Conservation (phyloP, 2,888 invertebrate genomes). For the Acleris literana region DNA sequence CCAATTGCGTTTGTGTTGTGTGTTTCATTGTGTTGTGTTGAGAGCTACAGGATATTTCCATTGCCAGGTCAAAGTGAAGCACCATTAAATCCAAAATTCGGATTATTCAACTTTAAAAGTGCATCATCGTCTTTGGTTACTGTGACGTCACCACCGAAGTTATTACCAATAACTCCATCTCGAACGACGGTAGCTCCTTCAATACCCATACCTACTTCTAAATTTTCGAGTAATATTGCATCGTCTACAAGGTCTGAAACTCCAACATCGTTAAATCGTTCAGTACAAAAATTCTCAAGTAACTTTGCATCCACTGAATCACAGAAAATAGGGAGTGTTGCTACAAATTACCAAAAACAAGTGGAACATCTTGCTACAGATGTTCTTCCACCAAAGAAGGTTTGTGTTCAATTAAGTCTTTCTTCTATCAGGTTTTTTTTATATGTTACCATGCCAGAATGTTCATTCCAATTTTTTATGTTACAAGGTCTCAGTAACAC, state of each 20-base stretch:
- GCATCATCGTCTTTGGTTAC: not conserved
- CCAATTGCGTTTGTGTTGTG: slow-evolving; percentile 29
- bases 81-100: slow-evolving; percentile 29
- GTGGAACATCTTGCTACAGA: not conserved
- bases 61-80: slow-evolving; percentile 43
- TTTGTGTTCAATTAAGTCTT: not conserved
- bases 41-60: slow-evolving; percentile 53
- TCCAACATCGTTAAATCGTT: not conserved
- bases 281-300: not conserved
- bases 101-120: slow-evolving; percentile 4
- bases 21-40: slow-evolving; percentile 40
- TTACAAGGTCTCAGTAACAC: too few species aligned
- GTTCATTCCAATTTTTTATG: too few species aligned
- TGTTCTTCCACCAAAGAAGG: slow-evolving; percentile 1
- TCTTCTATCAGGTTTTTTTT: too few species aligned
- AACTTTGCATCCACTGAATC: not conserved
- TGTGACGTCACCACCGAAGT: not conserved
- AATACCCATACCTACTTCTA: not conserved
- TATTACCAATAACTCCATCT: not conserved
- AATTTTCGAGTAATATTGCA: not conserved
- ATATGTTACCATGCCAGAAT: too few species aligned
- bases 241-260: slow-evolving; percentile 4
- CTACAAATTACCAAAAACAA: not conserved
- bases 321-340: not conserved
- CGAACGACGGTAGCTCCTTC: not conserved